Evolutionary conservation across 2,113 vertebrate species (phyloP), one percentile per base, ranked within the genome.

Genomic region (Collichthys lucidus): DNA sequence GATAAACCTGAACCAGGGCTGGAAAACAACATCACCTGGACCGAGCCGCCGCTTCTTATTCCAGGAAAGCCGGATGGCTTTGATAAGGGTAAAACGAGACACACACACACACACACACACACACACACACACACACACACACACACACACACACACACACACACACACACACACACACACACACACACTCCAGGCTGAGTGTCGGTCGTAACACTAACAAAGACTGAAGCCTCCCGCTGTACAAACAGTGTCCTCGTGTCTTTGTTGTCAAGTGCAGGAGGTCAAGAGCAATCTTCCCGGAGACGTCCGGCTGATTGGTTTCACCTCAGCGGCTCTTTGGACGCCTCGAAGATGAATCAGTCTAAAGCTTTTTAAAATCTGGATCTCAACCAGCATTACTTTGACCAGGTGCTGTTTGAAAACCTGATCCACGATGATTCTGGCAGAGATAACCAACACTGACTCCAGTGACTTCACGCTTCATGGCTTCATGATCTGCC

Each of bases 281-380:
- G 63, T 86, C 52, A 52, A 64, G 26, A 17, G 14, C 63, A 74
- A 69, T 74, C 74, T 61, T 15, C 61, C 24, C 0, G 4, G 46
- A 22, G 72, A 17, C 4, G 19, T 29, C 62, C 66, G 0, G 59
- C 56, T 82, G 84, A 86, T 82, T 74, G 56, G 42, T 68, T 68
- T 56, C 62, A 52, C 31, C 56, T 74, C 49, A 7, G 22, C 3
- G 8, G 52, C 35, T 55, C 70, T 46, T 20, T 55, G 60, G 22
- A n/a, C 3, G 22, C 14, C 62, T 4, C 14, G 2, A 47, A 49
- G 55, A 81, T 63, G 9, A 57, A 68, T 73, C 40, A 17, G 19
- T 8, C 17, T 16, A 10, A 22, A 70, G 46, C 24, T 24, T 57
- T n/a, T 57, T 7, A 62, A 17, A 62, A 62, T 9, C 5, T 11